Base-by-base conservation (phyloP, 2,888 invertebrate species). In the Pandemis corylana region DNA sequence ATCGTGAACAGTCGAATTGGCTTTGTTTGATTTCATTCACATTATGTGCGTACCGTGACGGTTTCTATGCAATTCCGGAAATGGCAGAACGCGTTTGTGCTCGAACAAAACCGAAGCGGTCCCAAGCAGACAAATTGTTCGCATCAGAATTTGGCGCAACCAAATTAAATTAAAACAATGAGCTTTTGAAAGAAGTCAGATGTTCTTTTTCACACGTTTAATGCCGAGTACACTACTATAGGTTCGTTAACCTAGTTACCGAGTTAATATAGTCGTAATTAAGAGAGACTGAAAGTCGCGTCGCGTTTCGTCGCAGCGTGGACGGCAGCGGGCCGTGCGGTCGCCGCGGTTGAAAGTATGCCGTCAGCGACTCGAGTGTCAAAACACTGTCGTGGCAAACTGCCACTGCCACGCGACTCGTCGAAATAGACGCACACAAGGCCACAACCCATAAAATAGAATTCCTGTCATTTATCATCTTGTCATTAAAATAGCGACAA, bases 161-260 rank as follows among this genome's bases (percentile, higher is more conserved):
- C 78, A 78, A 82, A 71, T 49, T 71, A 42, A 81, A 81, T 82
- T 79, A 76, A 82, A 85, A 90, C 87, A 89, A 89, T 87, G 80
- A 75, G 83, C 79, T 89, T 86, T 87, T 79, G 89, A 89, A 90
- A 88, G 85, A 87, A 83, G 81, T 79, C 80, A 80, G 84, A 83
- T 85, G 83, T 84, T 84, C 80, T 85, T 87, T 86, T 92, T 93
- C 93, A 85, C 94, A 93, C 92, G 90, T 87, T 87, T 85, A 83
- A 82, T 85, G 86, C n/a, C 13, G 13, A 67, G 83, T 84, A 84
- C 82, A 81, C 28, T 79, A 81, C 79, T 84, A 84, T 86, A 88
- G 89, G 94, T 96, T 89, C 93, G 91, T 95, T 95, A 93, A 89
- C 94, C 93, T 81, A 92, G 90, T 93, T 93, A 89, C 89, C 88